These are phyloP conservation scores for Frankliniella fusca DNA, from an alignment of 2,888 invertebrate species.

Conservation along the genomic window DNA sequence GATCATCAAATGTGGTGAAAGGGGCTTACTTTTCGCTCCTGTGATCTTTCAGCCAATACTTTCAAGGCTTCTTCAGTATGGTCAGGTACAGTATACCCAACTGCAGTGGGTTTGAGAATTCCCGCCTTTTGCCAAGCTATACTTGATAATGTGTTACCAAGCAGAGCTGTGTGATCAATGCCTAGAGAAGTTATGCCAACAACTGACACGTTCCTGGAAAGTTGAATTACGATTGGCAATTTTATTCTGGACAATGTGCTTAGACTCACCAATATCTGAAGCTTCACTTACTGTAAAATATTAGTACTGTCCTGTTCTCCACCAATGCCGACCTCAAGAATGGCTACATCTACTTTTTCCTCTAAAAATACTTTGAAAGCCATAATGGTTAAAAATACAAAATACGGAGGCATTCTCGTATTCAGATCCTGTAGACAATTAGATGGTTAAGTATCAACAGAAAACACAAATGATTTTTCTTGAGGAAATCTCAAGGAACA, in stretches of 20 bases:
- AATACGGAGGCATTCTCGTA: constrained; percentile 83
- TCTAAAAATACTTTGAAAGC: constrained; percentile 82
- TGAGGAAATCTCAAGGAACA: not conserved
- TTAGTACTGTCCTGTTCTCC: constrained; percentile 94
- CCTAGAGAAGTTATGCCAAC: constrained; percentile 89
- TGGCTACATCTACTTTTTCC: constrained; percentile 84
- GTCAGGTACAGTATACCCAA: constrained; percentile 65
- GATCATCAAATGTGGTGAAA: no score
- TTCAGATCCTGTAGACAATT: constrained; percentile 40
- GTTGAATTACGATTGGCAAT: not conserved
- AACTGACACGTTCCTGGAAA: constrained; percentile 68
- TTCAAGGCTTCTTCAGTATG: constrained; percentile 61
- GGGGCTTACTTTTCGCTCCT: constrained; percentile 55
- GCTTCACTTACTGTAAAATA: constrained; percentile 64
- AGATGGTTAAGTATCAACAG: no score
- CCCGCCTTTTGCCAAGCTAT: constrained; percentile 96
- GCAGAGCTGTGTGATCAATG: constrained; percentile 78
- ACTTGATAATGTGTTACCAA: constrained; percentile 76
- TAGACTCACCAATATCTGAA: not conserved
- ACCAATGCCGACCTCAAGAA: constrained; percentile 97
- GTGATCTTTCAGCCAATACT: constrained; percentile 62
- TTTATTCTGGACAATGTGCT: not conserved
- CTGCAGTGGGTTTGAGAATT: constrained; percentile 74
- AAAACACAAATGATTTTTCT: not conserved
- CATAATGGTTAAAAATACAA: constrained; percentile 88